Evolutionary conservation across 2,797 vertebrate species (phyloP), one percentile per base, ranked within the genome.

Genomic region (Corythornis leucogaster): DNA sequence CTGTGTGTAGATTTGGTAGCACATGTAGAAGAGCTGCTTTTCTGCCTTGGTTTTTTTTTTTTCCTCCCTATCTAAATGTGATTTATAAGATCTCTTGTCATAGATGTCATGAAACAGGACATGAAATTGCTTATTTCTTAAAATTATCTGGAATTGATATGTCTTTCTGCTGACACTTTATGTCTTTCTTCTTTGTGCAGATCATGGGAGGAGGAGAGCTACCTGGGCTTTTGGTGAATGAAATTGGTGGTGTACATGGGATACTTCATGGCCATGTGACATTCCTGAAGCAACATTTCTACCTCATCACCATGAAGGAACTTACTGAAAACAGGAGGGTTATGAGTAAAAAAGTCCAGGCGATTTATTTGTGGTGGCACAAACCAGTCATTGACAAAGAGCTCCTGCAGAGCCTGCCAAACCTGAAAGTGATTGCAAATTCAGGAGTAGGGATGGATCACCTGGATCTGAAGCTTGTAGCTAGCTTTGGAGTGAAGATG

Each of bases 381-480:
- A 61, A 66, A 26, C 92, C 96, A 10, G 58, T 74, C 26, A 48
- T 98, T 16, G 57, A 95, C 74, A 35, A 5, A 31, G 89, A 95
- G 28, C 97, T 98, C 28, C 96, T 98, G n/a, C 87, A 95, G 66
- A 95, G 87, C 64, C 95, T 98, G 51, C 97, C 98, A 8, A 95
- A 95, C 57, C 91, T 98, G 45, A 98, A 98, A 96, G 96, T 97
- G 25, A 95, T 98, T 58, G 97, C 95, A 1, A 98, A 79, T 62
- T 86, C 91, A 3, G 97, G 97, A 25, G 97, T 93, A 15, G 97
- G 97, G 30, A 94, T 98, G 68, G 97, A 98, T 85, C 98, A 97
- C 70, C 90, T 98, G 77, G 97, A 98, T 81, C 92, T 98, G 93
- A 93, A 97, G 19, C 91, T 98, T 64, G 51, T 98, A 35, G 91